Base-by-base conservation (phyloP, 1,140 invertebrate species). In the Philotrypesis tridentata region DNA sequence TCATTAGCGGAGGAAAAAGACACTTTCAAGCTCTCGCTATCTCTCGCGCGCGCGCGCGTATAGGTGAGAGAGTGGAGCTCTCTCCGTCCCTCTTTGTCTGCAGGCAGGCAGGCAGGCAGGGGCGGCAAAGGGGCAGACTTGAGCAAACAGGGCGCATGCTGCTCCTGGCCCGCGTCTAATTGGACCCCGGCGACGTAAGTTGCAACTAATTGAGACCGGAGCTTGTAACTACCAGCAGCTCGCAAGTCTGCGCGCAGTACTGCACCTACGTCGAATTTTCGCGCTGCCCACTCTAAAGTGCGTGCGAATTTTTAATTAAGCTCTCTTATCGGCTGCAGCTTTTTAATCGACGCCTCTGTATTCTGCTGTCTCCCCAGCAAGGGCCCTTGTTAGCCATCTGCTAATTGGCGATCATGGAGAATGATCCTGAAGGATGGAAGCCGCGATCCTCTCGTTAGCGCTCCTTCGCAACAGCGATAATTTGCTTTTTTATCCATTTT, bases 391-490 rank as follows among this genome's bases (percentile, higher is more conserved):
- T 92, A 87, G 87, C 89, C 88, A 89, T 91, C 90, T 91, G 91
- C 91, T 92, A 92, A 92, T 92, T 92, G 91, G 91, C 90, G 90
- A 92, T 92, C n/a, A n/a, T n/a, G n/a, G n/a, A 92, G 92, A 92
- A 92, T 92, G 91, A 92, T 92, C 90, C 88, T 91, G 89, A 91
- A 91, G 91, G 90, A 92, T 92, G 87, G 89, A 91, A 14, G 61
- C 25, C 63, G 40, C 40, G 70, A 4, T 63, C 86, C 87, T 85
- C 90, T 91, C 90, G 90, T 91, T 90, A 91, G 87, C 85, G 86
- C 74, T 86, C n/a, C n/a, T n/a, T n/a, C n/a, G n/a, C n/a, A n/a
- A 85, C 87, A 90, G 91, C 90, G 90, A 91, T 91, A 92, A 91
- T 92, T 92, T 88, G 89, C 88, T 61, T 23, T n/a, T n/a, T n/a